These are phyloP conservation scores for Salticus scenicus DNA, from an alignment of 2,888 invertebrate genomes.

Conservation along the genomic window DNA sequence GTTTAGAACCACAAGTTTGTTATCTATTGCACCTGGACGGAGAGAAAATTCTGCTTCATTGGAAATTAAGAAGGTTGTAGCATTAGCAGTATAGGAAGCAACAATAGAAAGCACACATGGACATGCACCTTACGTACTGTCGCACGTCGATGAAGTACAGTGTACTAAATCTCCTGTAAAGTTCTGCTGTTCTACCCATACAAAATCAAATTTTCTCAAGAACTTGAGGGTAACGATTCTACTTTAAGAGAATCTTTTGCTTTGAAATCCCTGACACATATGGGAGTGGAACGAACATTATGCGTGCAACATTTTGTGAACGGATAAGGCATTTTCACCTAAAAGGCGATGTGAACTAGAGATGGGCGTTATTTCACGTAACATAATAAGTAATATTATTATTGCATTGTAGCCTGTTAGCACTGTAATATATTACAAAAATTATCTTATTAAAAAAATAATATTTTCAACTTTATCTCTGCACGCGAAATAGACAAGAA, in stretches of 20 bases:
- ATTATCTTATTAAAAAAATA: too few species aligned
- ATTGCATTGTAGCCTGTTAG: too few species aligned
- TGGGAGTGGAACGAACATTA: too few species aligned
- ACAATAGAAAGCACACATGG: slow-evolving; percentile 31
- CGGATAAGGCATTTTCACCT: too few species aligned
- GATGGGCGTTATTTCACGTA: too few species aligned
- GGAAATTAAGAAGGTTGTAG: slow-evolving; percentile 11
- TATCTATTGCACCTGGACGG: not conserved
- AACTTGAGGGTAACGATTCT: not conserved
- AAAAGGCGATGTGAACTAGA: too few species aligned
- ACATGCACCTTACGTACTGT: slow-evolving; percentile 20
- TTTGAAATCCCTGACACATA: too few species aligned
- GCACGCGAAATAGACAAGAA: too few species aligned
- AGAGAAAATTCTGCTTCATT: not conserved
- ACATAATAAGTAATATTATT: too few species aligned
- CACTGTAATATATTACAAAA: too few species aligned
- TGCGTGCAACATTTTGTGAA: too few species aligned
- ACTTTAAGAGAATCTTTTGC: not conserved
- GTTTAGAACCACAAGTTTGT: not conserved
- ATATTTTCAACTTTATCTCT: too few species aligned
- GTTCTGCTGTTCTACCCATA: slow-evolving; percentile 1
- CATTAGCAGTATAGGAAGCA: slow-evolving; percentile 30
- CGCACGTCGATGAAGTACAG: slow-evolving; percentile 2
- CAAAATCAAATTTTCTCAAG: slow-evolving; percentile 4
- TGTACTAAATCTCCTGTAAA: slow-evolving; percentile 19